Conservation (phyloP, 2,797 vertebrate genomes). For the Falco naumanni region DNA sequence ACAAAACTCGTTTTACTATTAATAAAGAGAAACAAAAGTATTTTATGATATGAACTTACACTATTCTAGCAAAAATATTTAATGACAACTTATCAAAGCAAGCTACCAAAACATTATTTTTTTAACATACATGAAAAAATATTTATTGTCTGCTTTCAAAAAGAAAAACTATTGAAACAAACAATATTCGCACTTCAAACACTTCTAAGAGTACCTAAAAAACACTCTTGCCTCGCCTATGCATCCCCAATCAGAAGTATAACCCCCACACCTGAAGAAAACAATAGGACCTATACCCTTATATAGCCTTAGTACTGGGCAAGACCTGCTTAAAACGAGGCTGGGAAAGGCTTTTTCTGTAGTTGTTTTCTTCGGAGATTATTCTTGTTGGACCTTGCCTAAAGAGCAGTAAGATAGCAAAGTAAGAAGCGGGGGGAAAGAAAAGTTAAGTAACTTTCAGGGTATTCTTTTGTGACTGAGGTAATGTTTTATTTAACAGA, state of each 20-base stretch:
- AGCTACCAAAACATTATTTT: accelerated
- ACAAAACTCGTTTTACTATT: background rate
- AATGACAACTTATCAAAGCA: accelerated
- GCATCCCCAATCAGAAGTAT: accelerated
- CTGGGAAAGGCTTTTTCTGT: accelerated
- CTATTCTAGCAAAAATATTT: background rate
- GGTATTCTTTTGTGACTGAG: accelerated
- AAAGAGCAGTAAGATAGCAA: accelerated
- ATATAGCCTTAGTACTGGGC: background rate
- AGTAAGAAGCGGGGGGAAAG: accelerated
- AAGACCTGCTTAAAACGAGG: background rate
- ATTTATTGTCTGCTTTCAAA: background rate
- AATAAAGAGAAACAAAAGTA: background rate
- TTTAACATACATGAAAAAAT: accelerated
- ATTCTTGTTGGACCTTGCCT: accelerated
- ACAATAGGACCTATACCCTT: background rate
- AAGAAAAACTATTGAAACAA: accelerated
- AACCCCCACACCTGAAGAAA: background rate
- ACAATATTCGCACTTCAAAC: accelerated
- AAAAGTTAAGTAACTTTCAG: accelerated
- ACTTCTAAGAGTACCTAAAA: accelerated
- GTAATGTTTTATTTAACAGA: accelerated
- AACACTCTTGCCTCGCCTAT: accelerated
- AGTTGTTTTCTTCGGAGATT: accelerated
- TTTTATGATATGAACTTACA: background rate